Conservation (phyloP, 2,888 invertebrate species). For the Himalopsyche anomala region DNA sequence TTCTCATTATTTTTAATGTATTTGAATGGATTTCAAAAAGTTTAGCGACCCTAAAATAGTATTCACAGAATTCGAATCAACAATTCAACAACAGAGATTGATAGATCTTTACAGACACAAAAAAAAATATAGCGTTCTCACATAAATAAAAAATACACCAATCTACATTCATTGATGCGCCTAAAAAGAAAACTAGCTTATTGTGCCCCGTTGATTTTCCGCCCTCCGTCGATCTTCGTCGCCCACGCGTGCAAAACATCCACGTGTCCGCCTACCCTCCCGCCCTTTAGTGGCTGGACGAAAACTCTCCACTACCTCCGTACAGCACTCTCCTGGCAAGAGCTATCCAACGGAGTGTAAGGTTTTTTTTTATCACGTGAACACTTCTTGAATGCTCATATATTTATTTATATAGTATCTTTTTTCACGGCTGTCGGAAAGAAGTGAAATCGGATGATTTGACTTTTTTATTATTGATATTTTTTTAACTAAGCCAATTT, state of each 20-base stretch:
- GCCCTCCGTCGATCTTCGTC: conserved; percentile 5
- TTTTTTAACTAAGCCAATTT: too few species aligned
- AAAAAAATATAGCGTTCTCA: not conserved
- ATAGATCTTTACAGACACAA: too few species aligned
- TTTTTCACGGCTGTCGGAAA: conserved; percentile 23
- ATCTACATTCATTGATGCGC: not conserved
- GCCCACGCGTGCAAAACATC: conserved; percentile 17
- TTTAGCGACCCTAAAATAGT: too few species aligned
- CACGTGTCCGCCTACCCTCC: not conserved
- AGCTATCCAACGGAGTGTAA: conserved; percentile 84
- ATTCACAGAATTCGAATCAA: too few species aligned
- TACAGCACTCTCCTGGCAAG: conserved; percentile 83
- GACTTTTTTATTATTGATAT: too few species aligned
- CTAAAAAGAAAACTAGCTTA: conserved; percentile 4
- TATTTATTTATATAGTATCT: not conserved
- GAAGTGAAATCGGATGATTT: conserved; percentile 64
- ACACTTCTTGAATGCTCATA: conserved; percentile 52
- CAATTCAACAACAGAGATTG: too few species aligned
- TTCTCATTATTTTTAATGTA: too few species aligned
- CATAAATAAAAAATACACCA: not conserved
- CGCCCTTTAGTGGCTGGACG: conserved; percentile 82
- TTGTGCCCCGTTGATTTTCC: conserved; percentile 55
- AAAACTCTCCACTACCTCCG: conserved; percentile 83
- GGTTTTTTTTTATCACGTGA: conserved; percentile 68
- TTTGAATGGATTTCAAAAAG: too few species aligned